Base-by-base conservation (phyloP, 2,113 vertebrate species). In the Romanogobio albipinnatus region DNA sequence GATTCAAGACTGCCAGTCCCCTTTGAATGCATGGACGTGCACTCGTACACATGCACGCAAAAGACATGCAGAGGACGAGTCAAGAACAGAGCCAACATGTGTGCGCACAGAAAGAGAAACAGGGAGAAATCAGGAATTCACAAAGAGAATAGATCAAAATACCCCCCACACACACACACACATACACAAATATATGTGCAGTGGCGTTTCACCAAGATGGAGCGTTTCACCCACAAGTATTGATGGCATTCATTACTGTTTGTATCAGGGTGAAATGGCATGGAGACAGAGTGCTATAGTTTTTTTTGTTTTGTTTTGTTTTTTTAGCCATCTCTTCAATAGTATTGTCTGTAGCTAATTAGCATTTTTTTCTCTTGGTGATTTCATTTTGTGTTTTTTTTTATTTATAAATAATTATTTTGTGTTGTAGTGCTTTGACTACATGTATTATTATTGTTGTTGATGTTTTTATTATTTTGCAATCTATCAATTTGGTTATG, bases 101-200 rank as follows among this genome's bases (percentile, higher is more conserved):
- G 17, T 64, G 24, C 26, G 70, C 58, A 39, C 66, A 74, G 61
- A 64, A 39, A 56, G 70, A 47, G 47, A 75, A 61, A 83, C 29
- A 43, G 36, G 3, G 22, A n/a, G 5, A 14, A 62, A 26, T 79
- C 1, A 14, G 10, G 36, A 58, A 59, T 56, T 61, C 58, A 26
- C 13, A 47, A 62, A 62, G 76, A 79, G 56, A 79, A 47, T 24
- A 15, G 7, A 79, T n/a, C 45, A 49, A 51, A 61, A 76, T 36
- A 80, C 64, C 66, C 39, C 86, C 82, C 74, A 2, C 29, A 2
- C 39, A 22, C 22, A 24, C 61, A 14, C 33, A 33, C 47, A 83
- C 33, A 22, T 29, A 19, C 47, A 29, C 24, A 64, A 39, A 39
- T 26, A 62, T 62, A 26, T 64, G 24, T 64, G 24, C 24, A 14